Evolutionary conservation across 2,888 invertebrate species (phyloP).

Genomic region (Cenopis cana): DNA sequence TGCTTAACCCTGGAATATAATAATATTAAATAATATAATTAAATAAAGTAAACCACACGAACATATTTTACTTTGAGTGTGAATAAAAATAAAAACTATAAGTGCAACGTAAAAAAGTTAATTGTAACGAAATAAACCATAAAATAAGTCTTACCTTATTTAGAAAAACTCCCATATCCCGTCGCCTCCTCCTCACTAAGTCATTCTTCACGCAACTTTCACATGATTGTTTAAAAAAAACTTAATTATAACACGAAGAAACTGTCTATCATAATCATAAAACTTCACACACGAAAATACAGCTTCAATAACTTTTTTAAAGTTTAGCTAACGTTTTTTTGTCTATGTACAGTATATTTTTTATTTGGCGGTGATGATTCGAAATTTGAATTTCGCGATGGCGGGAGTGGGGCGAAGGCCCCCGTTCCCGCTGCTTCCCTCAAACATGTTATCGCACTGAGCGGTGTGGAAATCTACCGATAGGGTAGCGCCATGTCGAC

Average conservation of each 20-base stretch:
- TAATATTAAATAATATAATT: neutral
- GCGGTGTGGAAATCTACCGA: constrained; percentile 68
- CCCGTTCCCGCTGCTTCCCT: constrained; percentile 67
- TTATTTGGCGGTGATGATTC: constrained; percentile 53
- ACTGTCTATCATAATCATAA: constrained; percentile 6
- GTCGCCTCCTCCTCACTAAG: constrained; percentile 21
- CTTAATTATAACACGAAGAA: constrained; percentile 32
- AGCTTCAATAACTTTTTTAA: constrained; percentile 35
- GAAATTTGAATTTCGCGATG: constrained; percentile 73
- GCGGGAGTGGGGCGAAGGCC: constrained; percentile 67
- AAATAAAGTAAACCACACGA: neutral
- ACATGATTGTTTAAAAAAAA: constrained; percentile 37
- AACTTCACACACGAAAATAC: constrained; percentile 29
- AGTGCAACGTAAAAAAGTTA: neutral
- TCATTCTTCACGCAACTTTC: constrained; percentile 41
- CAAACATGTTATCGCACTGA: constrained; percentile 80
- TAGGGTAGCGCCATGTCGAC: constrained; percentile 68
- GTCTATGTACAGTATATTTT: constrained; percentile 48
- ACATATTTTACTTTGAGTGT: neutral
- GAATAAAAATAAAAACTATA: neutral
- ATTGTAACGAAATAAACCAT: neutral
- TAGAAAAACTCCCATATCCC: constrained; percentile 35
- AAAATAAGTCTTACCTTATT: constrained; percentile 37
- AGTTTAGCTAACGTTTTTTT: constrained; percentile 16
- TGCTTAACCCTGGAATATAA: neutral